These are phyloP conservation scores for Cnemophilus loriae DNA, from an alignment of 2,113 vertebrate species.

Conservation along the genomic window DNA sequence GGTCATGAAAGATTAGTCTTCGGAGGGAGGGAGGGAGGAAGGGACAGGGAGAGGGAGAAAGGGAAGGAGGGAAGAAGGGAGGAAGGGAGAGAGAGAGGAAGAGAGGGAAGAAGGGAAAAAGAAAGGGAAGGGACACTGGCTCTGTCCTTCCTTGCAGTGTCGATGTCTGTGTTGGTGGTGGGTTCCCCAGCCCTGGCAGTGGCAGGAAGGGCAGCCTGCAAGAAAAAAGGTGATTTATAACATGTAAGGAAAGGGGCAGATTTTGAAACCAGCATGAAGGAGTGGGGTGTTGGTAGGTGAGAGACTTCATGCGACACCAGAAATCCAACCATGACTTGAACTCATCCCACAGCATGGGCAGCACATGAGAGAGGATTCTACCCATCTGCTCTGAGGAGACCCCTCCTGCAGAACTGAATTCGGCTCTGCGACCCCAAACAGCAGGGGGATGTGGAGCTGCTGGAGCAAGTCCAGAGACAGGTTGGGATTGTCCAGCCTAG, in stretches of 20 bases:
- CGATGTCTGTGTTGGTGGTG: rapidly evolving
- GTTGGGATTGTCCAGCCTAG: not conserved
- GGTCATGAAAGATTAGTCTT: not conserved
- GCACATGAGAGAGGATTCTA: not conserved
- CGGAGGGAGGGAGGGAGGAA: no score
- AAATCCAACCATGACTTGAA: not conserved
- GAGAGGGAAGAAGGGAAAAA: not conserved
- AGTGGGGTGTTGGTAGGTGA: not conserved
- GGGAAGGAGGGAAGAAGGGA: not conserved
- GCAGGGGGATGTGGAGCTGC: not conserved
- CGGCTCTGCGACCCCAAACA: not conserved
- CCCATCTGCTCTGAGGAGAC: not conserved
- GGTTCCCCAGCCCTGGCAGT: not conserved
- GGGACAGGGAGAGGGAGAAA: rapidly evolving
- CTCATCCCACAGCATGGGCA: not conserved
- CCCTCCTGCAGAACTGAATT: not conserved
- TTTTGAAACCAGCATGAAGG: not conserved
- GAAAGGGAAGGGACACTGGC: rapidly evolving
- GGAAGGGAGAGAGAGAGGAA: not conserved
- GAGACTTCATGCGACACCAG: not conserved
- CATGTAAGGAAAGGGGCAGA: not conserved
- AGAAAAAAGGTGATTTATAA: not conserved
- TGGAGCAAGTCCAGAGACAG: not conserved
- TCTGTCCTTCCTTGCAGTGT: rapidly evolving
- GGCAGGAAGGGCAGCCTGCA: not conserved